These are phyloP conservation scores for Aphidius gifuensis DNA, from an alignment of 1,140 invertebrate species.

Conservation along the genomic window DNA sequence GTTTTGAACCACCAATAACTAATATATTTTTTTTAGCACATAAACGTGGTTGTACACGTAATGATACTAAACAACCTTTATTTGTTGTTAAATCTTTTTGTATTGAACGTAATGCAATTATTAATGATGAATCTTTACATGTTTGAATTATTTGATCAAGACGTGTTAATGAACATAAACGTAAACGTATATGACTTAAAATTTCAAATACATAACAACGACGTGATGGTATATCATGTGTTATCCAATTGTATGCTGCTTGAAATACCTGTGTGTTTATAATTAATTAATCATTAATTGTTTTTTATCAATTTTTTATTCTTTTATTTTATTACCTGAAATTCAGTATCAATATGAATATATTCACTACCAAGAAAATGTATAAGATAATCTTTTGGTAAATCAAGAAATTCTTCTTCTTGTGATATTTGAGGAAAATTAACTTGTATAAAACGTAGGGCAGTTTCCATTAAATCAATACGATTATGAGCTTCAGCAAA, in stretches of 20 bases:
- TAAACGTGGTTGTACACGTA: conserved; percentile 73
- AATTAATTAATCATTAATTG: conserved; percentile 33
- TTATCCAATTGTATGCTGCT: conserved; percentile 87
- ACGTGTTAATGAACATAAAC: conserved; percentile 77
- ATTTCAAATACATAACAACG: conserved; percentile 85
- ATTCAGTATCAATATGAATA: conserved; percentile 86
- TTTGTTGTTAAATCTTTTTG: conserved; percentile 76
- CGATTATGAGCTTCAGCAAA: conserved; percentile 93
- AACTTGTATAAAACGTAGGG: conserved; percentile 80
- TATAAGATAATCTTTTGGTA: conserved; percentile 77
- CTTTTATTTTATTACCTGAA: conserved; percentile 62
- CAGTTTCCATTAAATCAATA: conserved; percentile 72
- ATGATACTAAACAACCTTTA: conserved; percentile 73
- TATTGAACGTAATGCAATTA: conserved; percentile 76
- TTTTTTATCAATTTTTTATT: conserved; percentile 1
- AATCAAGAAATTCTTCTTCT: conserved; percentile 88
- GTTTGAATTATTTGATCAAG: conserved; percentile 78
- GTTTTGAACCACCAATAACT: conserved; percentile 85
- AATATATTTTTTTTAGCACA: conserved; percentile 85
- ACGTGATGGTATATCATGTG: conserved; percentile 75
- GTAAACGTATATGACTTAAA: conserved; percentile 77
- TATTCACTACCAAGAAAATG: conserved; percentile 83
- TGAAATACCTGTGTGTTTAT: conserved; percentile 69
- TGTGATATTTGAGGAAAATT: conserved; percentile 79
- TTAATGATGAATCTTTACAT: conserved; percentile 78